Conservation (phyloP, 2,113 vertebrate species). For the Phainopepla nitens region DNA sequence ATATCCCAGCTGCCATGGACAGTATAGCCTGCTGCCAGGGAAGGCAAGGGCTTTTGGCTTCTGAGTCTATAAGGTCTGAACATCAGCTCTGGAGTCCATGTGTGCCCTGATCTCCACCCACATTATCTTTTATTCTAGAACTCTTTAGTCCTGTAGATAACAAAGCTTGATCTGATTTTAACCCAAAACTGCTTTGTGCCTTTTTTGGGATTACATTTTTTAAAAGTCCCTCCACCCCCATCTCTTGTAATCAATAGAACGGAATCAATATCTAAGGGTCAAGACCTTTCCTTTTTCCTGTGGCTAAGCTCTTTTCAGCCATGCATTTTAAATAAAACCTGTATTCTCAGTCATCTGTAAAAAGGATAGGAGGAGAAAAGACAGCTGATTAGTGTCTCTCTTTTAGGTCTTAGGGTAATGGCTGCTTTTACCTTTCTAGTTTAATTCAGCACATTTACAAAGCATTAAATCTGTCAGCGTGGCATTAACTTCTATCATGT, state of each 20-base stretch:
- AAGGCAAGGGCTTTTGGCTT: not conserved
- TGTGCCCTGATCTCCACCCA: not conserved
- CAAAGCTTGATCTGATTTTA: not conserved
- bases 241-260: slow-evolving; percentile 34
- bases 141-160: not conserved
- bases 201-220: slow-evolving; percentile 11
- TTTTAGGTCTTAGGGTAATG: slow-evolving; percentile 53
- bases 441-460: slow-evolving; percentile 68
- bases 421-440: slow-evolving; percentile 65
- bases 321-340: slow-evolving; percentile 22
- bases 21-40: not conserved
- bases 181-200: not conserved
- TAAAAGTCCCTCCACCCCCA: not conserved
- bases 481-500: slow-evolving; percentile 61
- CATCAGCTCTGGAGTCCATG: not conserved
- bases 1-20: not conserved
- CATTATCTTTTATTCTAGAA: not conserved
- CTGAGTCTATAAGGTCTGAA: not conserved
- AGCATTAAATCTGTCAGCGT: slow-evolving; percentile 64
- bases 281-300: slow-evolving; percentile 45
- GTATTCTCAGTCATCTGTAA: slow-evolving; percentile 1
- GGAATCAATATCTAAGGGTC: slow-evolving; percentile 46
- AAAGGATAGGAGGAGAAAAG: slow-evolving; percentile 13
- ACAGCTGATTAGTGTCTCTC: slow-evolving; percentile 37
- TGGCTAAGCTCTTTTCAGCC: slow-evolving; percentile 26